phyloP scores from a whole-genome alignment of 1,140 invertebrate genomes.

The Lepidurus apus region DNA sequence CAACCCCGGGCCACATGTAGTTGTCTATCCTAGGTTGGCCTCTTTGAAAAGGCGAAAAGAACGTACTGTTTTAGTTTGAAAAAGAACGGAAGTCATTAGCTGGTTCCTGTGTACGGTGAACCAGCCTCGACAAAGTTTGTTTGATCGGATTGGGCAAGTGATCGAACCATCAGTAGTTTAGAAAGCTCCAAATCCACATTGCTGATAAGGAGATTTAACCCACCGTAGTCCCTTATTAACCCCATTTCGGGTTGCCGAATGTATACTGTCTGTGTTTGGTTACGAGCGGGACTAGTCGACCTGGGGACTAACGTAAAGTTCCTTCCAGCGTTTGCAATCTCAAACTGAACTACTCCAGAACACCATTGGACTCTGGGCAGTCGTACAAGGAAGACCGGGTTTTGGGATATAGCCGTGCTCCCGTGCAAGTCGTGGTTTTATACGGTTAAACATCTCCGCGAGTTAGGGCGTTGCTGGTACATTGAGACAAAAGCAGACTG shows the following conservation, averaged over 20 bases:
- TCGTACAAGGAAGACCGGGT: constrained; percentile 14
- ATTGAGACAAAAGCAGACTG: not conserved
- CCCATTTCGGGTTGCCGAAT: not conserved
- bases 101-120: not conserved
- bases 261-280: not conserved
- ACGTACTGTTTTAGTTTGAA: not conserved
- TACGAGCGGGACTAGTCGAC: not conserved
- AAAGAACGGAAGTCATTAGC: not conserved
- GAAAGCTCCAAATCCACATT: not conserved
- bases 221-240: not conserved
- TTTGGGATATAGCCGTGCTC: not conserved
- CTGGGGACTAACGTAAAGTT: not conserved
- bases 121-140: not conserved
- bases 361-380: not conserved
- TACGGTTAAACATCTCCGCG: not conserved
- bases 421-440: constrained; percentile 4
- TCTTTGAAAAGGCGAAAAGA: too few relatives aligned
- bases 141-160: not conserved
- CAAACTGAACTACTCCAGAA: not conserved
- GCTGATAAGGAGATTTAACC: not conserved
- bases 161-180: not conserved
- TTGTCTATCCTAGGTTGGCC: too few relatives aligned
- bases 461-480: not conserved
- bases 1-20: too few relatives aligned
- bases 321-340: not conserved